Base-by-base conservation (phyloP, 1,140 invertebrate genomes). In the Melanaphis sacchari region DNA sequence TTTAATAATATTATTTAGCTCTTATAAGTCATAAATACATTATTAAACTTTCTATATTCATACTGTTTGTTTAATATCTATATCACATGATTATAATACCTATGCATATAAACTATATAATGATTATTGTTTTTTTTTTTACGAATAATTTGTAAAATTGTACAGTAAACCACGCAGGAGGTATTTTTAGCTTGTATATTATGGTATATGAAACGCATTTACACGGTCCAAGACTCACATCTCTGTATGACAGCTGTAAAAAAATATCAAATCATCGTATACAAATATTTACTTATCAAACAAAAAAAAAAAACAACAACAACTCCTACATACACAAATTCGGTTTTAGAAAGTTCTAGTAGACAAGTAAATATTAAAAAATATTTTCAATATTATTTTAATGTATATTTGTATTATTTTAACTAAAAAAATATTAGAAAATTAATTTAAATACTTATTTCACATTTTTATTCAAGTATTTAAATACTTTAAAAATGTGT, bases 1-100 rank as follows among this genome's bases (percentile, higher is more conserved):
- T 66, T 66, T 76, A 76, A 15, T 0, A 36, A n/a, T n/a, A n/a
- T 76, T 76, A 76, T 76, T 76, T 76, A 76, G 59, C 15, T n/a
- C n/a, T 76, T 76, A 76, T n/a, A 76, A 76, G n/a, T 76, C 31
- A 76, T 76, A 76, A 76, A 18, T n/a, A 76, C n/a, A 76, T 76
- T 18, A n/a, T 18, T 76, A n/a, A 76, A 76, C 59, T 76, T 76
- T 66, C n/a, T 76, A n/a, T 15, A n/a, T 76, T 76, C 18, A n/a
- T 15, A 76, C 31, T n/a, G n/a, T 76, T 1, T 76, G 59, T n/a
- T n/a, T 76, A 76, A 76, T 76, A 5, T 76, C 5, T n/a, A 76
- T n/a, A 76, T n/a, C 15, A 18, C 59, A 76, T 76, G 59, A 76
- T n/a, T 31, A 3, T 36, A 18, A 15, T 49, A 18, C 46, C 46